Conservation (phyloP, 2,888 invertebrate genomes). For the Philereme transversata region DNA sequence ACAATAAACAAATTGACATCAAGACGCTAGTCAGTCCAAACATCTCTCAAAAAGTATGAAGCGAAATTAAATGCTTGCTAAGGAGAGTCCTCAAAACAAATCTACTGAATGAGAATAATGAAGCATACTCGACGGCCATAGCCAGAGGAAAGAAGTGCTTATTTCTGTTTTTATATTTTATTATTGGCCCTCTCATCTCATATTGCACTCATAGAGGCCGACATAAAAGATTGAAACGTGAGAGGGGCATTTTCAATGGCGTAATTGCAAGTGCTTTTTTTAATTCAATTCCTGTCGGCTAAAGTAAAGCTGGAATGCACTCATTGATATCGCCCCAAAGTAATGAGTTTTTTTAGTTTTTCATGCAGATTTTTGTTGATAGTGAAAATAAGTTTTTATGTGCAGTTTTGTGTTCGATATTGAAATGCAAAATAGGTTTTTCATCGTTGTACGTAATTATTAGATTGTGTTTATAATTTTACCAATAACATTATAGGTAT, state of each 20-base stretch:
- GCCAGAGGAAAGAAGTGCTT: conserved; percentile 72
- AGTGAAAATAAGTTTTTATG: conserved; percentile 1
- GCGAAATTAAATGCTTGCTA: conserved; percentile 70
- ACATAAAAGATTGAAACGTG: conserved; percentile 82
- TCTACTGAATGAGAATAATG: conserved; percentile 76
- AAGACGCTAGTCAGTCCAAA: conserved; percentile 30
- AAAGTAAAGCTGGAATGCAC: conserved; percentile 77
- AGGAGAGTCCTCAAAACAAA: conserved; percentile 75
- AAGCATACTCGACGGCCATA: conserved; percentile 69
- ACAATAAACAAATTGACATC: conserved; percentile 1
- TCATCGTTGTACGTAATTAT: no score
- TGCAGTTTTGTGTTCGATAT: no score
- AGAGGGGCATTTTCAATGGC: conserved; percentile 80
- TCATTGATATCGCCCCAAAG: conserved; percentile 78
- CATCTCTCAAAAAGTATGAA: conserved; percentile 47
- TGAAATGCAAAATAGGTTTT: no score
- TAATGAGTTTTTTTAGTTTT: conserved; percentile 65
- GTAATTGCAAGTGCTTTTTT: conserved; percentile 82
- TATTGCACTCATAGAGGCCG: conserved; percentile 81
- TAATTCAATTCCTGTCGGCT: conserved; percentile 80
- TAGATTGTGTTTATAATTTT: no score
- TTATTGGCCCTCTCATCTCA: conserved; percentile 83
- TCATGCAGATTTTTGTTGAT: conserved; percentile 40
- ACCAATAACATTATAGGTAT: no score
- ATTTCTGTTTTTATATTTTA: conserved; percentile 82